A percentile compares a stretch with the other conserved stretches of the same genome.
These are phyloP conservation scores for Dascillus cervinus DNA, from an alignment of 2,888 invertebrate species.

Conservation along the genomic window DNA sequence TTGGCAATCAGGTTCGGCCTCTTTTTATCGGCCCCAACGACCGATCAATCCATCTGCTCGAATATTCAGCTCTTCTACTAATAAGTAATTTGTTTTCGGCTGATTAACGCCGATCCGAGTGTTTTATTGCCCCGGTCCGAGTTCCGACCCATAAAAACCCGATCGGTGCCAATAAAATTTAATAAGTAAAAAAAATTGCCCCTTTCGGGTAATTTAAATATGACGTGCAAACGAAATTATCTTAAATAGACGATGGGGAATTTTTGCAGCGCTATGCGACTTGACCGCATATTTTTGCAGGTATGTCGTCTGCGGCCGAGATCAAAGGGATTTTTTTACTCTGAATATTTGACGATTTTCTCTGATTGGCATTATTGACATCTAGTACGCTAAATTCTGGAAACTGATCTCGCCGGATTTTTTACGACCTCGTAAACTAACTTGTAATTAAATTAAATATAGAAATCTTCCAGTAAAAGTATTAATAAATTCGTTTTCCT, in stretches of 20 bases:
- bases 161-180: too few relatives aligned
- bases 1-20: constrained; percentile 33
- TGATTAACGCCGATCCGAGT: too few relatives aligned
- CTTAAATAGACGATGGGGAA: constrained; percentile 16
- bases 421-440: too few relatives aligned
- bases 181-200: too few relatives aligned
- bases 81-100: constrained; percentile 15
- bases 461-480: too few relatives aligned
- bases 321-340: constrained; percentile 24
- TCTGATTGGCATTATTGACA: constrained; percentile 31
- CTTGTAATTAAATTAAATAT: too few relatives aligned
- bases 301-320: constrained; percentile 21
- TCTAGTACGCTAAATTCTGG: too few relatives aligned
- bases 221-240: not conserved
- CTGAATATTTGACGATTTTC: constrained; percentile 24
- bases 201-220: too few relatives aligned
- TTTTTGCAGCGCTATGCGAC: constrained; percentile 22
- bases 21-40: constrained; percentile 25
- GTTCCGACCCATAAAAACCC: too few relatives aligned
- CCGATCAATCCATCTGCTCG: constrained; percentile 29
- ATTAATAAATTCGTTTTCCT: too few relatives aligned
- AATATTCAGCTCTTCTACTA: constrained; percentile 17
- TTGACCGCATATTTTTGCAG: constrained; percentile 26
- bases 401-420: too few relatives aligned
- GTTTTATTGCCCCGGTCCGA: too few relatives aligned